These are phyloP conservation scores for Poeciliopsis retropinna DNA, from an alignment of 2,113 vertebrate species.

Conservation along the genomic window DNA sequence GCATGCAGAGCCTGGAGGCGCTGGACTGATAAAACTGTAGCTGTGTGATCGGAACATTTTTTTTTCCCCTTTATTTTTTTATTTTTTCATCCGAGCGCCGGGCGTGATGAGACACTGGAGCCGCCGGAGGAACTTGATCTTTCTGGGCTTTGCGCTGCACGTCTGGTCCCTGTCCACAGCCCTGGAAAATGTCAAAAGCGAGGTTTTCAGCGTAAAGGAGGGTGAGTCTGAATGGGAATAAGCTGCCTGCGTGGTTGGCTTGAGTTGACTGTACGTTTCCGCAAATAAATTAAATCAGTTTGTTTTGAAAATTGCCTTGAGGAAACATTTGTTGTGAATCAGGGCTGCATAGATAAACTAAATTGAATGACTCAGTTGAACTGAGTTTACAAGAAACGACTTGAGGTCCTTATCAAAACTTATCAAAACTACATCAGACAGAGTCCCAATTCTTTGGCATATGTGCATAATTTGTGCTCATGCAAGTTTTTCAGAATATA, in stretches of 20 bases:
- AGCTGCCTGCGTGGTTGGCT: not conserved
- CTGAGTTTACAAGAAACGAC: too few species aligned
- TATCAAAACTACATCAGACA: not conserved
- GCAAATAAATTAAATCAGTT: not conserved
- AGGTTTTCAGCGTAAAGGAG: conserved; percentile 12
- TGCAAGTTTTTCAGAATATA: not conserved
- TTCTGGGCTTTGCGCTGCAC: conserved; percentile 52
- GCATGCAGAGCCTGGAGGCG: too few species aligned
- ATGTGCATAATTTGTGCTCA: conserved; percentile 3
- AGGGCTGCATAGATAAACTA: not conserved
- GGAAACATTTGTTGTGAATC: not conserved
- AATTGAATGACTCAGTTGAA: not conserved
- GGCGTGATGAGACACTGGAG: conserved; percentile 68
- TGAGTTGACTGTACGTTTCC: not conserved
- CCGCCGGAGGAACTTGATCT: conserved; percentile 66
- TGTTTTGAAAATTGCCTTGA: not conserved
- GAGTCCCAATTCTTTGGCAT: not conserved
- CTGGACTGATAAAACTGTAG: not conserved
- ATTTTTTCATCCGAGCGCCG: conserved; percentile 24
- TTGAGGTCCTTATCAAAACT: not conserved
- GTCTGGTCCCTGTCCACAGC: conserved; percentile 55
- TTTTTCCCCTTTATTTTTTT: not conserved
- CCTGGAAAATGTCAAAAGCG: conserved; percentile 16
- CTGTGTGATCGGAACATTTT: conserved; percentile 24
- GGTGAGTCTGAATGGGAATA: conserved; percentile 45